Percentiles rank a stretch among this genome's conserved stretches.
Conservation (phyloP, 2,113 vertebrate species). For the Chlamydotis undulata region DNA sequence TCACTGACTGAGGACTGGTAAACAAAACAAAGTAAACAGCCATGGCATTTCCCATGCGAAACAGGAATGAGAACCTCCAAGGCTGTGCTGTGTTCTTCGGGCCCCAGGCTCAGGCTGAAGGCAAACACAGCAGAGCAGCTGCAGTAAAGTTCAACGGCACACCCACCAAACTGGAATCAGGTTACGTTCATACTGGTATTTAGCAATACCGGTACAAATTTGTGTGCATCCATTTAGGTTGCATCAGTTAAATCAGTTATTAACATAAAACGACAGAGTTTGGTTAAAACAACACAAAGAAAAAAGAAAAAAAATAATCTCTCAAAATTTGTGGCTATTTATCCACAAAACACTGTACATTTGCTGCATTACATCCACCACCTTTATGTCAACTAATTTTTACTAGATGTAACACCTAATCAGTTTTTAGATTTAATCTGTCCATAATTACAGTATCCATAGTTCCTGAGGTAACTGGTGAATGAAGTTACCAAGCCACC, state of each 20-base stretch:
- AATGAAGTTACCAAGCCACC: too few species aligned
- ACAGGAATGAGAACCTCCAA: background rate
- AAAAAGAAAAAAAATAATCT: background rate
- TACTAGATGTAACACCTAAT: background rate
- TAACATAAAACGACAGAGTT: background rate
- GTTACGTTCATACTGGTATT: background rate
- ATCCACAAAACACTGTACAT: background rate
- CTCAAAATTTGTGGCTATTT: background rate
- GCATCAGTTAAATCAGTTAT: background rate
- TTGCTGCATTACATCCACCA: background rate
- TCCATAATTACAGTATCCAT: too few species aligned
- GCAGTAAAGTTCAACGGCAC: background rate
- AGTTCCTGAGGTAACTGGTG: too few species aligned
- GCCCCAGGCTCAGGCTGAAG: background rate
- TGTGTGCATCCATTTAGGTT: background rate
- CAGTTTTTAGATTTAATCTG: background rate
- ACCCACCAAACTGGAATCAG: too few species aligned
- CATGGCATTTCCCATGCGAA: background rate
- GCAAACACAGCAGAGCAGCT: background rate
- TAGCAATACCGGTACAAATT: background rate
- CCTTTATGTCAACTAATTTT: background rate
- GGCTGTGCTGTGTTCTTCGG: background rate
- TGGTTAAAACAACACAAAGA: background rate
- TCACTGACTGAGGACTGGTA: background rate
- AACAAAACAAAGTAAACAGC: slow-evolving; percentile 26